Percentiles rank a stretch among this genome's conserved stretches.
Conservation (phyloP, 2,888 invertebrate genomes). For the Bibio marci region DNA sequence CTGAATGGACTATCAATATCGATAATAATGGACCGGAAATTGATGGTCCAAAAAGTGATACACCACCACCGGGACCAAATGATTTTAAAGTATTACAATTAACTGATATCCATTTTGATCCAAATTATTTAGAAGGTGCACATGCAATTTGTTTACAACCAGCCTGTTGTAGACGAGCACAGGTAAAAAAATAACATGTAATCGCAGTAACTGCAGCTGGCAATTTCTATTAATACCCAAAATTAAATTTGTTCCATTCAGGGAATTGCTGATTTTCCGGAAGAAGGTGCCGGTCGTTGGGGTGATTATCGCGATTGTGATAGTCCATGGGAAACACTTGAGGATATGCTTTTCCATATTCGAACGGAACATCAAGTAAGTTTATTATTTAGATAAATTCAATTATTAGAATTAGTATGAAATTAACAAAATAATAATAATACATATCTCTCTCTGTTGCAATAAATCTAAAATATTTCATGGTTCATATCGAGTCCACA, state of each 20-base stretch:
- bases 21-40: conserved; percentile 9
- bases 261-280: not conserved
- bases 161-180: conserved; percentile 46
- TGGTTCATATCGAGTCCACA: too few species aligned
- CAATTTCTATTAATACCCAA: too few species aligned
- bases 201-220: too few species aligned
- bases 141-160: conserved; percentile 57
- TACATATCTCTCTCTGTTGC: too few species aligned
- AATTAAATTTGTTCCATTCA: too few species aligned
- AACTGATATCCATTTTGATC: conserved; percentile 58
- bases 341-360: conserved; percentile 46
- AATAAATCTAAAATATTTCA: too few species aligned
- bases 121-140: conserved; percentile 46
- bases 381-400: conserved; percentile 3
- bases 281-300: conserved; percentile 51
- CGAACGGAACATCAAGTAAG: conserved; percentile 34
- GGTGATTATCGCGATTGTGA: conserved; percentile 69
- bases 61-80: conserved; percentile 11
- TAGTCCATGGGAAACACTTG: conserved; percentile 48
- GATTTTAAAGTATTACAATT: conserved; percentile 20
- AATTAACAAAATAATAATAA: too few species aligned
- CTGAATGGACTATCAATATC: conserved; percentile 19
- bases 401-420: not conserved
- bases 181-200: conserved; percentile 1
- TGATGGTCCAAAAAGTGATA: conserved; percentile 16